Conservation (phyloP, 2,797 vertebrate genomes). For the Muraenolepis orangiensis region DNA sequence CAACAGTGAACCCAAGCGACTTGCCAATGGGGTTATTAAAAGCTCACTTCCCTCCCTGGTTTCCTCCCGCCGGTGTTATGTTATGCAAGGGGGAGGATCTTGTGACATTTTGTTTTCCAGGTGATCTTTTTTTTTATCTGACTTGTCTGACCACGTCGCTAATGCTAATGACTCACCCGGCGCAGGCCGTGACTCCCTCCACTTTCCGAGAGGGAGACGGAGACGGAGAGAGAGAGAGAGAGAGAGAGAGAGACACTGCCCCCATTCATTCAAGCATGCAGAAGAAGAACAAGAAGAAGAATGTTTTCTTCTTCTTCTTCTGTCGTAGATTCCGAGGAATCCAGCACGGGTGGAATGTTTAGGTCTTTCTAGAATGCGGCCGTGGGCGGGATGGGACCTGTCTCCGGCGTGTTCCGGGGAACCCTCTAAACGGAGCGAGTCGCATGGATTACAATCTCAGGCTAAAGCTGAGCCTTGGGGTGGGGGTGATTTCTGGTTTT, state of each 20-base stretch:
- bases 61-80: conserved; percentile 50
- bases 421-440: conserved; percentile 40
- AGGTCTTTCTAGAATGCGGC: conserved; percentile 37
- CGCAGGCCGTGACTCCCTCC: conserved; percentile 50
- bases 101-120: conserved; percentile 50
- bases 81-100: conserved; percentile 58
- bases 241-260: conserved; percentile 29
- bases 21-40: conserved; percentile 46
- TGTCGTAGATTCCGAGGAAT: conserved; percentile 37
- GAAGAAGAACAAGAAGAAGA: conserved; percentile 18
- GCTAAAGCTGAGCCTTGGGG: conserved; percentile 39
- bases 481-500: conserved; percentile 53
- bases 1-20: conserved; percentile 40
- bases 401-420: conserved; percentile 47
- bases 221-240: too few species aligned
- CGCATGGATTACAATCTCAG: conserved; percentile 41
- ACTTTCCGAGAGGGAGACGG: too few species aligned
- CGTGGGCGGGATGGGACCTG: conserved; percentile 52
- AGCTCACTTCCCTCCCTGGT: conserved; percentile 34
- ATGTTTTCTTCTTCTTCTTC: conserved; percentile 9
- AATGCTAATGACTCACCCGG: conserved; percentile 40
- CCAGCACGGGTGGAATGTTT: background rate
- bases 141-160: conserved; percentile 37
- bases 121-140: conserved; percentile 43
- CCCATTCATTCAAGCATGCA: conserved; percentile 37